Percentiles rank a stretch among this genome's conserved stretches.
Evolutionary conservation across 1,140 invertebrate species (phyloP).

Genomic region (Diplogasteroides magnus): DNA sequence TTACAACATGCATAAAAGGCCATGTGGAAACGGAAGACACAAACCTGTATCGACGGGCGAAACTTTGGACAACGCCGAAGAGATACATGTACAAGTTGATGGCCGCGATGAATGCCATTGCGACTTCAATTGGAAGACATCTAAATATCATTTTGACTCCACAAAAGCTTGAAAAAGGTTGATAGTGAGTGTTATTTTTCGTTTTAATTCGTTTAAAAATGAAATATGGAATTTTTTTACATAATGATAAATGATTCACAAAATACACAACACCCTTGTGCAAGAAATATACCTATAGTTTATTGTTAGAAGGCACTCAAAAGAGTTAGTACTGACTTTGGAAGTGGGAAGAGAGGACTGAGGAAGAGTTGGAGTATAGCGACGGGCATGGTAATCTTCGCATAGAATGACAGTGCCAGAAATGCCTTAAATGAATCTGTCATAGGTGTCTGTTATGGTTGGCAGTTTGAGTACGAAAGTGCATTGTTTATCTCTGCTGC

Average conservation of each 20-base stretch:
- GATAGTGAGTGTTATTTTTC: too few relatives aligned
- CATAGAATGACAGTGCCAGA: slow-evolving; percentile 81
- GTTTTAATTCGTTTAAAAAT: too few relatives aligned
- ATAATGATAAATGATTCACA: too few relatives aligned
- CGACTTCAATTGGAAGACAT: slow-evolving; percentile 42
- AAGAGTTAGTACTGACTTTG: slow-evolving; percentile 15
- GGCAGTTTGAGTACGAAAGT: too few relatives aligned
- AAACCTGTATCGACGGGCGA: slow-evolving; percentile 54
- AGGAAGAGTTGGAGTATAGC: slow-evolving; percentile 50
- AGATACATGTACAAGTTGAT: slow-evolving; percentile 56
- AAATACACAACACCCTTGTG: too few relatives aligned
- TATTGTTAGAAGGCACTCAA: too few relatives aligned
- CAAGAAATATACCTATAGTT: too few relatives aligned
- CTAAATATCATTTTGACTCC: not conserved
- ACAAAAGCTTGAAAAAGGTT: too few relatives aligned
- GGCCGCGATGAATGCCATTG: slow-evolving; percentile 52
- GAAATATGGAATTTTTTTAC: too few relatives aligned
- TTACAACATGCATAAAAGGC: too few relatives aligned
- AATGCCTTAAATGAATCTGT: slow-evolving; percentile 70
- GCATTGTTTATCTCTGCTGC: too few relatives aligned
- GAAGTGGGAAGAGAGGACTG: slow-evolving; percentile 47
- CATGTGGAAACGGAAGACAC: not conserved
- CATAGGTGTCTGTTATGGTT: too few relatives aligned
- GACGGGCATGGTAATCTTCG: slow-evolving; percentile 84
- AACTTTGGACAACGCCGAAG: slow-evolving; percentile 54